Base-by-base conservation (phyloP, 2,888 invertebrate genomes). In the Pseudococcus viburni region DNA sequence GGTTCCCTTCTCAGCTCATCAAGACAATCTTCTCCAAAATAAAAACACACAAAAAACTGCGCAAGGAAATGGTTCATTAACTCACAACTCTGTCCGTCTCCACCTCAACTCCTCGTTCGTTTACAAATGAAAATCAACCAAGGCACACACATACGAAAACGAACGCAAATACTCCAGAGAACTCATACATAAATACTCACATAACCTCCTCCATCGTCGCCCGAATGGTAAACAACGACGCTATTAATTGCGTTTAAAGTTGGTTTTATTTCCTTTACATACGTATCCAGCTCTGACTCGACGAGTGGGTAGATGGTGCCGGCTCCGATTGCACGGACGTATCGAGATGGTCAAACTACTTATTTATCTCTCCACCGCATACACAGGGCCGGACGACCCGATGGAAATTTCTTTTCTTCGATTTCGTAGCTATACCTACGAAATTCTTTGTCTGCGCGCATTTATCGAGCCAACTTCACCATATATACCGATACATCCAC, bases 311-410 rank as follows among this genome's bases (percentile, higher is more conserved):
- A 19, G 64, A 22, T 64, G 64, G 64, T 59, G n/a, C 64, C 22
- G 64, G 64, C 64, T 64, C 22, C 64, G 64, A 64, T 64, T 64
- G 64, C 64, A 64, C 22, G 64, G 22, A 59, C 7, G 59, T 3
- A 59, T 59, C 19, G 59, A 59, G 55, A 64, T 64, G 64, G 64
- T 64, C 64, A 64, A 64, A 64, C 64, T 64, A 64, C 64, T 64
- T 64, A 64, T 22, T 9, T 64, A 9, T n/a, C 7, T 22, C 22
- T 64, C 64, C 3, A 11, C 64, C 22, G 22, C 64, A 64, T n/a
- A n/a, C n/a, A 59, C n/a, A 17, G 7, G 15, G 15, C 48, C 48
- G 48, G 48, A 59, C 59, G n/a, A 59, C n/a, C 48, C 4, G 64
- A 64, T 8, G 19, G 22, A 64, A 64, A 64, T 64, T 64, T 64